Percentiles rank a stretch among this genome's conserved stretches.
Evolutionary conservation across 2,888 invertebrate species (phyloP).

Genomic region (Seira musarum): DNA sequence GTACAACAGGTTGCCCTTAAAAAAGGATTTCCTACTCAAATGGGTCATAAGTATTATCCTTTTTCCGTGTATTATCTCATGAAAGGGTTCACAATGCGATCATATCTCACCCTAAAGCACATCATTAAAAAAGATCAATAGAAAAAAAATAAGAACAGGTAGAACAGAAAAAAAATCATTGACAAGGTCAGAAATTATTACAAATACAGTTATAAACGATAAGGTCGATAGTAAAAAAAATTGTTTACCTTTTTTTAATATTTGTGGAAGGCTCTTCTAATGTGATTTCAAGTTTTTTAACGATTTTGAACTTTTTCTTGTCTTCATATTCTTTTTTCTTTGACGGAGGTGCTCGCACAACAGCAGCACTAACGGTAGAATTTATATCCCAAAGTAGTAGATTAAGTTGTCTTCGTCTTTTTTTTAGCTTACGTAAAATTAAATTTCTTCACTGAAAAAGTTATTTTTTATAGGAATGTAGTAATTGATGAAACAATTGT

Average conservation of each 20-base stretch:
- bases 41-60: constrained; percentile 15
- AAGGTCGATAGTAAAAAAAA: too few species aligned
- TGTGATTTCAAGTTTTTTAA: neutral
- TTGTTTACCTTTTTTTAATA: neutral
- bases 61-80: neutral
- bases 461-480: neutral
- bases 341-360: constrained; percentile 21
- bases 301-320: neutral
- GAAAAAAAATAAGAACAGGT: neutral
- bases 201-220: too few species aligned
- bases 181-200: neutral
- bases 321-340: neutral
- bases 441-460: neutral
- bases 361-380: constrained; percentile 53
- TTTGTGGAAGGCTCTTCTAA: too few species aligned
- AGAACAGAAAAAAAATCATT: neutral
- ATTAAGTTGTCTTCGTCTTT: neutral
- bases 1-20: neutral
- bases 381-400: constrained; percentile 25
- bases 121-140: neutral
- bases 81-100: constrained; percentile 8
- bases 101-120: neutral
- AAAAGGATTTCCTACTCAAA: neutral
- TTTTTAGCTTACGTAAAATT: neutral
- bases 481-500: neutral